These are phyloP conservation scores for Procambarus clarkii DNA, from an alignment of 1,140 invertebrate species.

Conservation along the genomic window DNA sequence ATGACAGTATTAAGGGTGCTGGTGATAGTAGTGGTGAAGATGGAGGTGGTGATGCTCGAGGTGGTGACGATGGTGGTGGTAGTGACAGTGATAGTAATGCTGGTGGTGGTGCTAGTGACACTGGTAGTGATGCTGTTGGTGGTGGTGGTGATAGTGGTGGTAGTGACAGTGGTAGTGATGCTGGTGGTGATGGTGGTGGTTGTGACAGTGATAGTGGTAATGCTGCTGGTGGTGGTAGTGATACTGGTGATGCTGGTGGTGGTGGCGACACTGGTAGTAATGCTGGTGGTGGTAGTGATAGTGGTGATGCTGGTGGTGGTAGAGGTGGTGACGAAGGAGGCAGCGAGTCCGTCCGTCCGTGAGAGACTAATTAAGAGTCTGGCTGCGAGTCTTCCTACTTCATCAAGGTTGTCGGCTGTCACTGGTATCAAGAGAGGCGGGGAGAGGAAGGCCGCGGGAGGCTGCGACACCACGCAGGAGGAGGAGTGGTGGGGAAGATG, in stretches of 20 bases:
- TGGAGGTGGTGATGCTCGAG: too few species aligned
- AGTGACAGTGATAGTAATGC: too few species aligned
- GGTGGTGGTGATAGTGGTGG: too few species aligned
- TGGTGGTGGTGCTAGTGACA: too few species aligned
- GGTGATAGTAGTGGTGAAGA: too few species aligned
- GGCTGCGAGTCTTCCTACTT: not conserved
- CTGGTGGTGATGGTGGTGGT: not conserved
- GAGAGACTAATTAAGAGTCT: constrained; percentile 21
- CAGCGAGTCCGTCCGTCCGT: not conserved
- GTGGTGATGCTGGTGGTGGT: too few species aligned
- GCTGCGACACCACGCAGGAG: not conserved
- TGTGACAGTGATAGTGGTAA: too few species aligned
- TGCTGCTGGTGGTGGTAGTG: not conserved
- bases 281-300: too few species aligned
- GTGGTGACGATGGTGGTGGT: not conserved
- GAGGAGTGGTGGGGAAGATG: not conserved
- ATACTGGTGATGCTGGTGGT: not conserved
- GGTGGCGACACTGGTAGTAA: not conserved
- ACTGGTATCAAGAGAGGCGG: not conserved
- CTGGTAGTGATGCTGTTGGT: too few species aligned
- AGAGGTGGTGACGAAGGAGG: not conserved
- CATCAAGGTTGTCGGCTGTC: constrained; percentile 11
- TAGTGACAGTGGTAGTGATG: too few species aligned
- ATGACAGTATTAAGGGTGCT: too few species aligned
- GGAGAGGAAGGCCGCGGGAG: not conserved